A percentile compares a stretch with the other conserved stretches of the same genome.
Evolutionary conservation across 2,797 vertebrate genomes (phyloP).

Genomic region (Poeciliopsis turneri): DNA sequence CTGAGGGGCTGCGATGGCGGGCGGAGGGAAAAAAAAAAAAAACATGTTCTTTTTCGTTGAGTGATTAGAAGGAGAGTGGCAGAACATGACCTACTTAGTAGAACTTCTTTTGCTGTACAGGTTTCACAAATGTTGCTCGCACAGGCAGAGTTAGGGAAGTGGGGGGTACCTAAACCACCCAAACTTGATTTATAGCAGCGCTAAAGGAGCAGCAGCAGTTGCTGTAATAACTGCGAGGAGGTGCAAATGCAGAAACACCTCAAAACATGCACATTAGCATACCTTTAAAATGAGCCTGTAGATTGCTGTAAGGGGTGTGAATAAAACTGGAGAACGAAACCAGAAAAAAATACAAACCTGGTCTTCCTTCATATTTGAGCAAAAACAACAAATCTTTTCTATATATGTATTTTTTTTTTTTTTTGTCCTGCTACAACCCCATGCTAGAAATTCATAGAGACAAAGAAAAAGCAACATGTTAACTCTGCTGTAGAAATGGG

Average conservation of each 20-base stretch:
- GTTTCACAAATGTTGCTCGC: constrained; percentile 55
- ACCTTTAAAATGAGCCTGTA: constrained; percentile 60
- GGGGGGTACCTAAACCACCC: constrained; percentile 44
- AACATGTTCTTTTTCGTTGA: constrained; percentile 69
- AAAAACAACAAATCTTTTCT: constrained; percentile 45
- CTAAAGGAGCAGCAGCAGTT: constrained; percentile 44
- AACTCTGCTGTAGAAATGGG: constrained; percentile 67
- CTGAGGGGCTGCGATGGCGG: constrained; percentile 70
- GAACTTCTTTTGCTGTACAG: constrained; percentile 66
- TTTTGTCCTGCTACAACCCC: constrained; percentile 53
- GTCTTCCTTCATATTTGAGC: constrained; percentile 51
- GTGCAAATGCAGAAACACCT: constrained; percentile 53
- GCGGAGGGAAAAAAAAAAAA: constrained; percentile 15
- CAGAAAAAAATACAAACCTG: constrained; percentile 13
- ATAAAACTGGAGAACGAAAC: constrained; percentile 23
- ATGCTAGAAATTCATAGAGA: constrained; percentile 65
- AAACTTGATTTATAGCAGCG: constrained; percentile 54
- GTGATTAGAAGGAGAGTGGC: constrained; percentile 81
- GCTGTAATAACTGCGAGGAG: constrained; percentile 57
- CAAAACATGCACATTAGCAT: constrained; percentile 56
- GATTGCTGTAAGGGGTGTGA: constrained; percentile 60
- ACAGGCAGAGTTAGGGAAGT: constrained; percentile 28
- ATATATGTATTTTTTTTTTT: constrained; percentile 21
- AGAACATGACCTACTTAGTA: constrained; percentile 84
- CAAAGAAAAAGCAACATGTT: constrained; percentile 75